A percentile compares a stretch with the other conserved stretches of the same genome.
Evolutionary conservation across 2,797 vertebrate genomes (phyloP).

Genomic region (Lepilemur ruficaudatus): DNA sequence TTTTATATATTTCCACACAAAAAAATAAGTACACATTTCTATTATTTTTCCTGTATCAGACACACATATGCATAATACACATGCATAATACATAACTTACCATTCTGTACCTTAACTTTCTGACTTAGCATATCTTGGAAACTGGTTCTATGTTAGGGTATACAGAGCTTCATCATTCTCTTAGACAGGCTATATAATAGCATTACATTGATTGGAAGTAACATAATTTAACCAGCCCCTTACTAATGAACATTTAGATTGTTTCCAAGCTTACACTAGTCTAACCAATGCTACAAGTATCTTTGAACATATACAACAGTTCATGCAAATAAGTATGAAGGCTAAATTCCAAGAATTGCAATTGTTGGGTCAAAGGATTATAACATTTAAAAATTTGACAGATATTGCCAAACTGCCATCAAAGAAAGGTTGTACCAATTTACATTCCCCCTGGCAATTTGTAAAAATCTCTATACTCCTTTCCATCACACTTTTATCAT

Average conservation of each 20-base stretch:
- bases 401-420: neutral
- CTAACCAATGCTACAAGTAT: neutral
- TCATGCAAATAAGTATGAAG: conserved; percentile 7
- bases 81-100: neutral
- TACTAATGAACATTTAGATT: conserved; percentile 31
- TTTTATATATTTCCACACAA: neutral
- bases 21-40: neutral
- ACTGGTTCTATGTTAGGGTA: neutral
- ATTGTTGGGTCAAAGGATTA: neutral
- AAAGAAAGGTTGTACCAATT: neutral
- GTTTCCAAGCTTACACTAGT: conserved; percentile 11
- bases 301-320: neutral
- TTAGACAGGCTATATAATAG: neutral
- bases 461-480: neutral
- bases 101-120: neutral
- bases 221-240: neutral
- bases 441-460: neutral
- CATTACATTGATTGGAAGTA: neutral
- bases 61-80: neutral
- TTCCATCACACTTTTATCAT: neutral
- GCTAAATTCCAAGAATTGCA: conserved; percentile 4
- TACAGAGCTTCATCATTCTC: neutral
- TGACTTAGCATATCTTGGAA: conserved; percentile 5
- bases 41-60: neutral
- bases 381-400: neutral